A percentile compares a stretch with the other conserved stretches of the same genome.
Conservation (phyloP, 2,888 invertebrate species). For the Dorcus parallelipipedus region DNA sequence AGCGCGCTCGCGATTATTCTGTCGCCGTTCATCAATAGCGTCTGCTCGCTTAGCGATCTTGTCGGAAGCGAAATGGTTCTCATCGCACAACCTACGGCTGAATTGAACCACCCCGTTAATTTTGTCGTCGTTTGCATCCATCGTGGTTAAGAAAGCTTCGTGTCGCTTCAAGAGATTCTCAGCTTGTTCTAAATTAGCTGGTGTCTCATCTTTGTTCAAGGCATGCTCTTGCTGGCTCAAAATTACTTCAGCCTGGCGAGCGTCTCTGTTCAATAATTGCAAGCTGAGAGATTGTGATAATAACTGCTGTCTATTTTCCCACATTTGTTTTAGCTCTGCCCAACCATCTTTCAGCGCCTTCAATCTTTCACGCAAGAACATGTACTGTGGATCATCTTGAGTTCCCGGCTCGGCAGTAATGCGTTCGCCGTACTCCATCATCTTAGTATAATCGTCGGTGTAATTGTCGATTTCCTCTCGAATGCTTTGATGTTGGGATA, state of each 20-base stretch:
- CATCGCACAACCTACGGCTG: slow-evolving; percentile 82
- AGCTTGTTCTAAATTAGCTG: slow-evolving; percentile 91
- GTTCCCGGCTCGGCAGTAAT: slow-evolving; percentile 84
- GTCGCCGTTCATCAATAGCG: slow-evolving; percentile 85
- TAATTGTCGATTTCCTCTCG: slow-evolving; percentile 99
- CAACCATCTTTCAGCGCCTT: slow-evolving; percentile 98
- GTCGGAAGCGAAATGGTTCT: slow-evolving; percentile 88
- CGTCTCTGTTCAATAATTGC: slow-evolving; percentile 94
- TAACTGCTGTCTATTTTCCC: slow-evolving; percentile 96
- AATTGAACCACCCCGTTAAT: slow-evolving; percentile 95
- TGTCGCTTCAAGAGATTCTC: slow-evolving; percentile 96
- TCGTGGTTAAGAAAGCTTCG: slow-evolving; percentile 98
- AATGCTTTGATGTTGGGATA: slow-evolving; percentile 97
- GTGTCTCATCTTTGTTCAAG: slow-evolving; percentile 93
- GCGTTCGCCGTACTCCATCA: slow-evolving; percentile 99
- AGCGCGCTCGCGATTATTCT: slow-evolving; percentile 88
- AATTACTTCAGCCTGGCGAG: slow-evolving; percentile 95
- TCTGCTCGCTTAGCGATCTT: slow-evolving; percentile 96
- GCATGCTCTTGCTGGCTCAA: slow-evolving; percentile 98
- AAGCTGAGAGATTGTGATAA: slow-evolving; percentile 92
- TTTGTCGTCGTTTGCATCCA: slow-evolving; percentile 99
- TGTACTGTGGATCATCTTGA: slow-evolving; percentile 97
- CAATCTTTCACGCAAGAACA: slow-evolving; percentile 97
- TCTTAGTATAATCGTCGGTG: slow-evolving; percentile 93
- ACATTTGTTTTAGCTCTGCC: slow-evolving; percentile 99